Percentiles rank a stretch among this genome's conserved stretches.
These are phyloP conservation scores for Zygogramma bicolorata DNA, from an alignment of 2,888 invertebrate species.

Conservation along the genomic window DNA sequence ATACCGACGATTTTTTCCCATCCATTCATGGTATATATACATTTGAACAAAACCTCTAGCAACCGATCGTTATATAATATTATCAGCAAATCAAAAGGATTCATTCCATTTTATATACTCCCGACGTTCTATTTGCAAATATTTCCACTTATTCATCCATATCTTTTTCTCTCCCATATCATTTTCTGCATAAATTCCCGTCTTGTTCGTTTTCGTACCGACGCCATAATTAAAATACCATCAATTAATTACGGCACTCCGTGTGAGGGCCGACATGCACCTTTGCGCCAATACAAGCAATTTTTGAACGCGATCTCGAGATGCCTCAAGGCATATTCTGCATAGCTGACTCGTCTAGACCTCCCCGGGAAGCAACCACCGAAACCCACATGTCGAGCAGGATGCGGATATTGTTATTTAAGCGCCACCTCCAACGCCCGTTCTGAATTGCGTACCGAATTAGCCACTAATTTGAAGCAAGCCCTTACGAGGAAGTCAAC, in stretches of 20 bases:
- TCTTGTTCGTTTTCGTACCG: neutral
- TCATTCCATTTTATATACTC: no score
- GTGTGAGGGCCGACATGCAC: constrained; percentile 33
- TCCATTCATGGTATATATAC: no score
- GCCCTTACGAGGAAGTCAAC: constrained; percentile 40
- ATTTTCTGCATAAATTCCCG: neutral
- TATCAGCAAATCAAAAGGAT: no score
- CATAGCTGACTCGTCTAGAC: constrained; percentile 40
- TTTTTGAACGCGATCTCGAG: constrained; percentile 28
- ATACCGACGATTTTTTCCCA: no score
- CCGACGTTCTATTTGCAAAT: no score
- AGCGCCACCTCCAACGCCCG: constrained; percentile 40
- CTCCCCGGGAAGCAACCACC: constrained; percentile 22
- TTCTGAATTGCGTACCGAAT: constrained; percentile 35
- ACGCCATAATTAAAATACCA: neutral
- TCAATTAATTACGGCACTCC: constrained; percentile 5
- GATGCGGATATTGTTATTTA: constrained; percentile 48
- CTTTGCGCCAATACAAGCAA: constrained; percentile 29
- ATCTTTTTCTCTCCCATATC: no score
- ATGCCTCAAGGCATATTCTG: constrained; percentile 36
- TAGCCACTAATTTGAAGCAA: constrained; percentile 47
- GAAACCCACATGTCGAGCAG: constrained; percentile 43
- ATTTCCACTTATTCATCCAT: no score
- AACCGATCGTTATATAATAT: no score
- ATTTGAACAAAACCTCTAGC: no score